These are phyloP conservation scores for Popillia japonica DNA, from an alignment of 1,140 invertebrate genomes.

Conservation along the genomic window DNA sequence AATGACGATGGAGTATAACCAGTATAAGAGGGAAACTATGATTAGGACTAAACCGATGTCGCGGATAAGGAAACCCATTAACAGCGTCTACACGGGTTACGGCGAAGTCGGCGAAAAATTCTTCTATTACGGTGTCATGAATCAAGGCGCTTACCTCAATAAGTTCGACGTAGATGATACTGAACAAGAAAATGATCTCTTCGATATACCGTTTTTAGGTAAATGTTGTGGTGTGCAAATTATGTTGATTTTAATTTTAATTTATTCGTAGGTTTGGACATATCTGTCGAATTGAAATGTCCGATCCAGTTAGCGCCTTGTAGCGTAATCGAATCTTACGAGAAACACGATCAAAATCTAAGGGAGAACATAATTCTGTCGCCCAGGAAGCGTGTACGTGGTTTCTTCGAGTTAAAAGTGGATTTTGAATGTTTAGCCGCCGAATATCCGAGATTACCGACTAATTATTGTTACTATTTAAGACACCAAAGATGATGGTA, in stretches of 20 bases:
- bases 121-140: constrained; percentile 38
- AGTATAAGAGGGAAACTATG: constrained; percentile 25
- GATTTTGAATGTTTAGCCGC: constrained; percentile 20
- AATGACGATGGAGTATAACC: constrained; percentile 36
- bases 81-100: constrained; percentile 32
- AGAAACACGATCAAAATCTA: constrained; percentile 12
- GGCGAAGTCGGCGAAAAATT: constrained; percentile 36
- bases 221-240: not conserved
- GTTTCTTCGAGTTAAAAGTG: constrained; percentile 28
- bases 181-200: not conserved
- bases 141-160: constrained; percentile 32
- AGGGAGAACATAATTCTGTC: not conserved
- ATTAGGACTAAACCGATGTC: constrained; percentile 21
- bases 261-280: not conserved
- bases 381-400: not conserved
- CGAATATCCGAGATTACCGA: constrained; percentile 32
- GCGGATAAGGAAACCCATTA: constrained; percentile 27
- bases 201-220: not conserved
- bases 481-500: constrained; percentile 12
- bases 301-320: constrained; percentile 21
- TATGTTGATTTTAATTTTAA: no score
- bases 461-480: constrained; percentile 23
- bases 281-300: constrained; percentile 30
- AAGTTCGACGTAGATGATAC: constrained; percentile 15
- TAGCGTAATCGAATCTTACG: constrained; percentile 11